Evolutionary conservation across 2,797 vertebrate species (phyloP), one percentile per base, ranked within the genome.

Genomic region (Artibeus jamaicensis): DNA sequence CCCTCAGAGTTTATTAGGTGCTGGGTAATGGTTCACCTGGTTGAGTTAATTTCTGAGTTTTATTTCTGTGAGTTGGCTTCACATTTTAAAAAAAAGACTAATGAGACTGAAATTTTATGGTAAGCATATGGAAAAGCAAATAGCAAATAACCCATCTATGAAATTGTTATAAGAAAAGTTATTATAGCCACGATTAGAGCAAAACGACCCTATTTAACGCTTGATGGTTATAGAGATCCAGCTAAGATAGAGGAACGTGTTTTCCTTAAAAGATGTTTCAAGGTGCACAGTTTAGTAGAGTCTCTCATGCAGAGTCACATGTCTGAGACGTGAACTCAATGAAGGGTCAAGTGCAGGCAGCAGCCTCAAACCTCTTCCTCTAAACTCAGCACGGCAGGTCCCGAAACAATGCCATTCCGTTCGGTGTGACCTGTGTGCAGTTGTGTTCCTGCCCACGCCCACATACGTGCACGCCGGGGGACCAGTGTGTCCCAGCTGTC

Each of bases 41-140:
- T 82, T 83, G 59, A 92, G 59, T 79, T 90, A 65, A 81, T 91
- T 85, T 81, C 48, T 81, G 48, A 48, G 44, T 87, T 94, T 76
- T 46, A 53, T 68, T 62, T 68, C 29, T 86, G 24, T 83, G 65
- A 79, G 59, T 81, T 68, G n/a, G 50, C 18, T 37, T 79, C 44
- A 19, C 42, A 59, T 59, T 29, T 18, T 37, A 71, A 39, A 37
- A 83, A 59, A 78, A 73, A 81, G 34, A 16, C 42, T 53, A 57
- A 46, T 11, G 39, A 39, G 57, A 85, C 67, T 67, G n/a, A 77
- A 55, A 65, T 86, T 94, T 92, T 90, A 82, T 78, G 53, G 71
- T 22, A 44, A 86, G 42, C 42, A 34, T n/a, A 34, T 86, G 81
- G 84, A 89, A 95, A 86, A 86, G 26, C 84, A 82, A 87, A 59